Percentiles rank a stretch among this genome's conserved stretches.
Conservation (phyloP, 2,888 invertebrate species). For the Erannis defoliaria region DNA sequence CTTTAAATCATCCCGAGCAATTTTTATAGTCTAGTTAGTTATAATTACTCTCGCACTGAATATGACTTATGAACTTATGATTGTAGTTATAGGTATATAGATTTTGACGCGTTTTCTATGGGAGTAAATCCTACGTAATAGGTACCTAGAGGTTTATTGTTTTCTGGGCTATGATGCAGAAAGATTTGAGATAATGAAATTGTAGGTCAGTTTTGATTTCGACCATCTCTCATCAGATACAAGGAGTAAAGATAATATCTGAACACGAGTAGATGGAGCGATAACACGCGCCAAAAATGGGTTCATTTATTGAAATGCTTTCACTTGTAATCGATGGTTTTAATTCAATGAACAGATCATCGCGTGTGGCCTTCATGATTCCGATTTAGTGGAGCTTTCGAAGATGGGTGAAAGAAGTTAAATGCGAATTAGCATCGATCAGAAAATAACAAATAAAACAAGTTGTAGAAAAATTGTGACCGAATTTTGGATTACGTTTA, state of each 20-base stretch:
- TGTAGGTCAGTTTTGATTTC: slow-evolving; percentile 11
- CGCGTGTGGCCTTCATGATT: slow-evolving; percentile 31
- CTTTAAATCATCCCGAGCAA: too few species aligned
- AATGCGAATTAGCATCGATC: not conserved
- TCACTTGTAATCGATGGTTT: slow-evolving; percentile 42
- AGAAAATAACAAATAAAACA: too few species aligned
- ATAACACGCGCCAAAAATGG: slow-evolving; percentile 47
- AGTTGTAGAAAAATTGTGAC: too few species aligned
- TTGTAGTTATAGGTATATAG: too few species aligned
- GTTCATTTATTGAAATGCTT: slow-evolving; percentile 50
- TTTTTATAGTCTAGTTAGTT: too few species aligned
- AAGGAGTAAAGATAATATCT: slow-evolving; percentile 31
- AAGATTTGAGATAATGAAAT: not conserved
- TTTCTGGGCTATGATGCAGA: too few species aligned
- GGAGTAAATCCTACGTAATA: too few species aligned
- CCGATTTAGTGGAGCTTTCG: slow-evolving; percentile 15
- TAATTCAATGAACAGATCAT: slow-evolving; percentile 37
- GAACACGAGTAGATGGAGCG: slow-evolving; percentile 30
- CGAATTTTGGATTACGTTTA: too few species aligned
- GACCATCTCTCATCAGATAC: slow-evolving; percentile 11
- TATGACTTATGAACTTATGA: too few species aligned
- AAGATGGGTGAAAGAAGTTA: not conserved
- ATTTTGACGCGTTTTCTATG: too few species aligned
- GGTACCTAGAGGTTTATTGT: too few species aligned
- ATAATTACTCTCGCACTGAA: too few species aligned